Evolutionary conservation across 1,140 invertebrate genomes (phyloP).

Genomic region (Myzus persicae): DNA sequence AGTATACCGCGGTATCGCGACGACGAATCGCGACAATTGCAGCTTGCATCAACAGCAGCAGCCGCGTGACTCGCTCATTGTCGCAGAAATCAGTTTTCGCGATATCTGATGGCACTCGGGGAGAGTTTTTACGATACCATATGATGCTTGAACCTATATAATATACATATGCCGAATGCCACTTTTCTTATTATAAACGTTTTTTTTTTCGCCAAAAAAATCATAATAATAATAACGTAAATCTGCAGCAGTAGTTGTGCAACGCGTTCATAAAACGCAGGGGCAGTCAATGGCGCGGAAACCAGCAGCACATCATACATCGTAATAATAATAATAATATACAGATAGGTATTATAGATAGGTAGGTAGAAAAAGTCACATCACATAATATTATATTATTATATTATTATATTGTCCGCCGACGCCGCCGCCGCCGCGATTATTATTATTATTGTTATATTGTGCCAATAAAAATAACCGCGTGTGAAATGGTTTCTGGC

Average conservation of each 20-base stretch:
- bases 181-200: neutral
- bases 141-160: neutral
- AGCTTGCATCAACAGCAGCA: neutral
- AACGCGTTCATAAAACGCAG: neutral
- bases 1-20: neutral
- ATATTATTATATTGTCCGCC: neutral
- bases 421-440: neutral
- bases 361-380: neutral
- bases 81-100: slow-evolving; percentile 34
- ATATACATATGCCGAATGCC: neutral
- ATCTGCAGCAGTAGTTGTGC: neutral
- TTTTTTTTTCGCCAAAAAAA: slow-evolving; percentile 30
- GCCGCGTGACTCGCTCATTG: neutral
- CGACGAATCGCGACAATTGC: neutral
- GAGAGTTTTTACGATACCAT: neutral
- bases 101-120: slow-evolving; percentile 24
- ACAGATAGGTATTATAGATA: neutral
- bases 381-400: neutral
- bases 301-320: neutral
- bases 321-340: neutral
- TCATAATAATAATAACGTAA: neutral
- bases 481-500: slow-evolving; percentile 33
- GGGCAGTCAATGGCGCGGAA: neutral
- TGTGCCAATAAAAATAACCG: slow-evolving; percentile 51
- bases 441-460: neutral